Evolutionary conservation across 2,888 invertebrate species (phyloP).

Genomic region (Dolichomitus sp.): DNA sequence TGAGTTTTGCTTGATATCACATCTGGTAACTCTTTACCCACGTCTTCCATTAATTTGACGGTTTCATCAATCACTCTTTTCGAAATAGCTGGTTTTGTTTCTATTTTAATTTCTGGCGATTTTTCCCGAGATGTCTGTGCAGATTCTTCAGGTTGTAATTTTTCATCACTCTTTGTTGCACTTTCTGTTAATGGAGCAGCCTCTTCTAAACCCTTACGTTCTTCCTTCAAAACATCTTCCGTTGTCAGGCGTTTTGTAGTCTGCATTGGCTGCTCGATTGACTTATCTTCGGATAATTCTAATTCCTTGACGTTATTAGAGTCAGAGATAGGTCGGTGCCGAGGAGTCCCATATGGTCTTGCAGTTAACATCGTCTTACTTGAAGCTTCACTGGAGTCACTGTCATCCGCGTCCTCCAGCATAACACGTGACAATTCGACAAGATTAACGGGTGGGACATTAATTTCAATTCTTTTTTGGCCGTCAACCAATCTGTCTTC

Average conservation of each 20-base stretch:
- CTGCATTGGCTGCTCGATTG: neutral
- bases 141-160: neutral
- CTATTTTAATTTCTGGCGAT: neutral
- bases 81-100: neutral
- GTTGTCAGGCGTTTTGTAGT: neutral
- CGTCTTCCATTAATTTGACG: neutral
- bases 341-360: constrained; percentile 80
- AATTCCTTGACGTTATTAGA: constrained; percentile 12
- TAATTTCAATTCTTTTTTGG: neutral
- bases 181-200: neutral
- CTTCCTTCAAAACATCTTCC: constrained; percentile 9
- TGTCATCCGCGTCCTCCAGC: constrained; percentile 76
- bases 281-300: constrained; percentile 11
- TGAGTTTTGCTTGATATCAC: neutral
- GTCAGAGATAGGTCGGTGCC: constrained; percentile 71
- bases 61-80: neutral
- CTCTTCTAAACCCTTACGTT: neutral
- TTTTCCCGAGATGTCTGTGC: neutral
- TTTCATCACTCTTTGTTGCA: neutral
- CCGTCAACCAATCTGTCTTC: neutral
- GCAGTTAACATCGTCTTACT: constrained; percentile 81
- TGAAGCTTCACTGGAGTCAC: constrained; percentile 82
- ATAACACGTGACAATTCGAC: constrained; percentile 55
- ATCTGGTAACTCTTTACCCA: neutral
- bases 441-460: constrained; percentile 47